Base-by-base conservation (phyloP, 2,797 vertebrate species). In the Huso huso region DNA sequence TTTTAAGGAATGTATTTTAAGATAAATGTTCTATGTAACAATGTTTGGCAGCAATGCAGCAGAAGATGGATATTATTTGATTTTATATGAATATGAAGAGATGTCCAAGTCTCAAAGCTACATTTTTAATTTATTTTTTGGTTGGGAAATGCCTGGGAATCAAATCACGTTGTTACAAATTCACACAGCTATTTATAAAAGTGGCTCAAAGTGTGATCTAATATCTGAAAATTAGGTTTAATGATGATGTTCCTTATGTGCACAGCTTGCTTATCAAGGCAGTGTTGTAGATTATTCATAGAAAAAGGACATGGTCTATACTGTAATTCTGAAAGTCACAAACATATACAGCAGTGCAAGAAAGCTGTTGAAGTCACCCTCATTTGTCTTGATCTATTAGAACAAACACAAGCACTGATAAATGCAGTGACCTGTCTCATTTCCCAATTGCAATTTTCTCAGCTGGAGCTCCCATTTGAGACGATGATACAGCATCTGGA, bases 141-240 rank as follows among this genome's bases (percentile, higher is more conserved):
- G 62, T 15, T 37, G 63, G 68, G 72, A 75, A 72, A 15, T 60
- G 66, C 62, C 86, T 82, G 72, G 77, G 76, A 85, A 78, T 79
- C 78, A 66, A 70, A 71, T 76, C 80, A 83, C 75, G 73, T 79
- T 70, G 65, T 4, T 7, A 12, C 11, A 69, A 65, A 71, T 71
- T 68, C 66, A 70, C 76, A 74, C 79, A 77, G 71, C 70, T 73
- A 65, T 73, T 81, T 84, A 77, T 71, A 63, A 83, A 81, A 82
- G 74, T n/a, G n/a, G n/a, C n/a, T n/a, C n/a, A n/a, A 79, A 82
- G 83, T 79, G 81, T 79, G 77, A 82, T 86, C 80, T 83, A 83
- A 82, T 88, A 83, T 80, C 76, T 76, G 70, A 79, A 82, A 87
- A 84, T 82, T 71, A 60, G 67, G 79, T 80, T 82, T 84, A 85